phyloP scores from a whole-genome alignment of 2,888 invertebrate genomes.

The Patella pellucida region DNA sequence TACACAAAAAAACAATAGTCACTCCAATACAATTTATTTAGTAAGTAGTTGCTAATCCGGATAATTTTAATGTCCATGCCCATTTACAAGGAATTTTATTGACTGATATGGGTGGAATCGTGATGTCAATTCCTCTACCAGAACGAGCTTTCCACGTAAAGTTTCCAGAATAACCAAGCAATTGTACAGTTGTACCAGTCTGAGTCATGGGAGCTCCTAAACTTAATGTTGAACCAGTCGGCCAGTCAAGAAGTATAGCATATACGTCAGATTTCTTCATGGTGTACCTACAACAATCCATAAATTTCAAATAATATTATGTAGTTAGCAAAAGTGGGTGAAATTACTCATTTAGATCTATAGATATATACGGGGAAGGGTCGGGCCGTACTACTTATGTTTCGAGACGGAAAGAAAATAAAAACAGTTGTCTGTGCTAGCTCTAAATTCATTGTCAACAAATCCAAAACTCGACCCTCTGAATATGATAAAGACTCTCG shows the following conservation, averaged over 20 bases:
- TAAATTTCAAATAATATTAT: too few relatives aligned
- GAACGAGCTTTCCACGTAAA: constrained; percentile 40
- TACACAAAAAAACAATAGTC: too few relatives aligned
- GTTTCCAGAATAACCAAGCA: constrained; percentile 73
- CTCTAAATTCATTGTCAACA: too few relatives aligned
- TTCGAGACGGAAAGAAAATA: too few relatives aligned
- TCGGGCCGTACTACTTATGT: too few relatives aligned
- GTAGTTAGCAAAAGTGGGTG: too few relatives aligned
- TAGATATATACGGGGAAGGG: too few relatives aligned
- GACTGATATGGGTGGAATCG: constrained; percentile 54
- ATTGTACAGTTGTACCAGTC: constrained; percentile 65
- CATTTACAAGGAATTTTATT: constrained; percentile 57
- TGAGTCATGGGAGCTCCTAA: constrained; percentile 72
- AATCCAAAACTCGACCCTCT: too few relatives aligned
- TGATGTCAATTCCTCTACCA: constrained; percentile 52
- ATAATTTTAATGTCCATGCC: constrained; percentile 66
- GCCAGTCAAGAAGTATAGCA: constrained; percentile 81
- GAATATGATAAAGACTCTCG: too few relatives aligned
- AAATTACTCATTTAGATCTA: too few relatives aligned
- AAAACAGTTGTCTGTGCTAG: too few relatives aligned
- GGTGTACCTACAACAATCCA: constrained; percentile 51
- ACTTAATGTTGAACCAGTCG: constrained; percentile 74
- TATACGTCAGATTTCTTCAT: constrained; percentile 73
- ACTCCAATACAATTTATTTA: too few relatives aligned
- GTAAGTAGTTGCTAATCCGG: constrained; percentile 29